Evolutionary conservation across 2,888 invertebrate genomes (phyloP), one percentile per base, ranked within the genome.

Genomic region (Drosophila conformis): DNA sequence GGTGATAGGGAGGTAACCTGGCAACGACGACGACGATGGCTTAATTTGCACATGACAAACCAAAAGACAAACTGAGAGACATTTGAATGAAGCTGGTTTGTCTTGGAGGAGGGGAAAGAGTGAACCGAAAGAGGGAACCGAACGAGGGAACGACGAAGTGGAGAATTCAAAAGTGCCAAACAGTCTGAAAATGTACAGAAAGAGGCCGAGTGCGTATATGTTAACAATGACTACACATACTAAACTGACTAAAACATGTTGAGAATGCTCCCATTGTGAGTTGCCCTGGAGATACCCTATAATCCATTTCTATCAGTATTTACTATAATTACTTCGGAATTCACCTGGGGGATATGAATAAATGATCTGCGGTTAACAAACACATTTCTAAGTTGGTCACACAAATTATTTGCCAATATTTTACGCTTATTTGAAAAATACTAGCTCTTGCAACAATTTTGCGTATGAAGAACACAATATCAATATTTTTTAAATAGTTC

Each of bases 31-130:
- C 53, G 63, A 68, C 69, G 68, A 83, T 54, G 86, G 83, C 87
- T 90, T 86, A 80, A 88, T 90, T 88, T 90, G 76, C 81, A 83
- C 82, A 88, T 83, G 80, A 83, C 86, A 89, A 87, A 80, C 83
- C 72, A 69, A 73, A 76, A 83, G 69, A 85, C 86, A 87, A 82
- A 62, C 66, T 70, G 69, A 65, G 52, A 76, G 88, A 75, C 80
- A 82, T 79, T 80, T 71, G 76, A 73, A 82, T 69, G 70, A 38
- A 61, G 57, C 31, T 49, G 57, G 8, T 25, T 29, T 27, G 27
- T 36, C 53, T 42, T 62, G 60, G 11, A 38, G 46, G 6, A 49
- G 25, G 35, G 35, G 4, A 15, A 51, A 8, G 10, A 40, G n/a
- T 18, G 36, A 35, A 15, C 13, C 11, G 29, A n/a, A 29, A 10